Evolutionary conservation across 2,888 invertebrate genomes (phyloP), one percentile per base, ranked within the genome.

Genomic region (Hirudinaria manillensis): DNA sequence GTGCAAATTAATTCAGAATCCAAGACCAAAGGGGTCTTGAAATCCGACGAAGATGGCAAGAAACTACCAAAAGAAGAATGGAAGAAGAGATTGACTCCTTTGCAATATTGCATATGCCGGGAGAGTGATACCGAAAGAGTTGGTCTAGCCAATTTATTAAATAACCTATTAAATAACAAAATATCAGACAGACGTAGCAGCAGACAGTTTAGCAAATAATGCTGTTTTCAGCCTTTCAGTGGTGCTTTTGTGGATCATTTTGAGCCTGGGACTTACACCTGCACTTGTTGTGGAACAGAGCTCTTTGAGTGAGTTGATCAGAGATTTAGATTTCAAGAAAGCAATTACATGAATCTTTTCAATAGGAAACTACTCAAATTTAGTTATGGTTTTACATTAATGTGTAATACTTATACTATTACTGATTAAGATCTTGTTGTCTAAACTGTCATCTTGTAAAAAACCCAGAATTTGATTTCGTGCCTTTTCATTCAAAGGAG

Each of bases 111-210:
- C 7, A 38, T 73, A n/a, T 56, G 32, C 36, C 56, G 73, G 38
- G 36, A 73, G n/a, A 56, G 56, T 29, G 73, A 73, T 13, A 73
- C 73, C 16, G 73, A 73, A 73, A 27, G 73, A 45, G 73, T 73
- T n/a, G 16, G 56, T 38, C 21, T n/a, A 68, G 10, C 3, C 38
- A 38, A 38, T 16, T 45, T 45, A 7, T 7, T 45, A 45, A 45
- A 68, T 29, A n/a, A 29, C n/a, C 13, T 68, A 29, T 32, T 21
- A 27, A 68, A 32, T 24, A 32, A 32, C 32, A 1, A 13, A 66
- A 19, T 66, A 13, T n/a, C n/a, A n/a, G n/a, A n/a, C n/a, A n/a
- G n/a, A n/a, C n/a, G n/a, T n/a, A n/a, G n/a, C n/a, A 16, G 45
- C 3, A 10, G 36, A 36, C 36, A 10, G 10, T 10, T 36, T 10